These are phyloP conservation scores for Alexandromys fortis DNA, from an alignment of 2,113 vertebrate genomes.

Conservation along the genomic window DNA sequence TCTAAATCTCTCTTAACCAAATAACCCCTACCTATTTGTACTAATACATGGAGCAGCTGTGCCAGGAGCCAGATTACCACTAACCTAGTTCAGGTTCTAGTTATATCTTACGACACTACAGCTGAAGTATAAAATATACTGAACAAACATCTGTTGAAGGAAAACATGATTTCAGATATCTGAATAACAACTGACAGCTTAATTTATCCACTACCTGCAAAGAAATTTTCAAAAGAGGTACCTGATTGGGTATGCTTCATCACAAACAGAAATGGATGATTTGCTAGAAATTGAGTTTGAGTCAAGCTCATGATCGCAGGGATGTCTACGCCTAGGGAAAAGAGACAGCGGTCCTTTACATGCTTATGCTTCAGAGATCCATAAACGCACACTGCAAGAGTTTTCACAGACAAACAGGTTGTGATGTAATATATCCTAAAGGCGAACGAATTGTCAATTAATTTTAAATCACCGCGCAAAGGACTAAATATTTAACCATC, in stretches of 20 bases:
- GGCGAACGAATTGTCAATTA: slow-evolving; percentile 33
- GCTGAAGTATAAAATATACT: neutral
- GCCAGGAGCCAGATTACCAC: neutral
- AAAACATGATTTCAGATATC: neutral
- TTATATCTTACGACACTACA: neutral
- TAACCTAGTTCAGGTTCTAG: neutral
- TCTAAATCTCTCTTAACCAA: neutral
- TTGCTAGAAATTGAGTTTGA: slow-evolving; percentile 80
- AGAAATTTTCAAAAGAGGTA: slow-evolving; percentile 48
- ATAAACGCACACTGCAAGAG: slow-evolving; percentile 18
- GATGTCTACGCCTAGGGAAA: slow-evolving; percentile 69
- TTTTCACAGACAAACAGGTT: slow-evolving; percentile 5
- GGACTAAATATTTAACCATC: slow-evolving; percentile 50
- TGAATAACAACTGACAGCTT: neutral
- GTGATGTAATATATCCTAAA: slow-evolving; percentile 57
- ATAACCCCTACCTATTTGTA: neutral
- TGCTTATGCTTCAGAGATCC: neutral
- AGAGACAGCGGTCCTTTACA: slow-evolving; percentile 27
- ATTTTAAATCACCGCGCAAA: slow-evolving; percentile 34
- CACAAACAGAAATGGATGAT: slow-evolving; percentile 84
- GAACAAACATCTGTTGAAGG: neutral
- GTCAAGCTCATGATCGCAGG: slow-evolving; percentile 83
- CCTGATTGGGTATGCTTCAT: slow-evolving; percentile 82
- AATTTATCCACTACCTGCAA: neutral
- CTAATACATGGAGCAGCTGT: neutral